Base-by-base conservation (phyloP, 2,113 vertebrate genomes). In the Delphinus delphis region DNA sequence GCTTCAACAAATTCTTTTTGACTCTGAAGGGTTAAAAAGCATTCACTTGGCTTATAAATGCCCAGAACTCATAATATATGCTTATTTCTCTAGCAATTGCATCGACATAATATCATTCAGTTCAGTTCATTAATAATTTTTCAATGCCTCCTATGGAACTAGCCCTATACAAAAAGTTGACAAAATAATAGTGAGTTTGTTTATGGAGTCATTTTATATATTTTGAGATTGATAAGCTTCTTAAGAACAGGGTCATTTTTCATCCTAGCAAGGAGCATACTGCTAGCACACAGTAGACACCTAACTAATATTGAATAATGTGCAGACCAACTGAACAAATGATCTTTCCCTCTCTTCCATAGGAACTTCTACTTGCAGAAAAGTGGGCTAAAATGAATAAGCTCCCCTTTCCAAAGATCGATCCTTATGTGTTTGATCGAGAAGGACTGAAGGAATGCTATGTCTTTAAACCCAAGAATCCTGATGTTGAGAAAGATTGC, bases 321-420 rank as follows among this genome's bases (percentile, higher is more conserved):
- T 8, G 28, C 62, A 74, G 82, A 60, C n/a, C 68, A 38, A 10
- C 36, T 55, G 50, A 77, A 53, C 25, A 74, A 31, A 50, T 21
- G 12, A 55, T 89, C 96, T 97, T 96, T 23, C 21, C 84, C 3
- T 82, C 65, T 94, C 55, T 76, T 96, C 62, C 68, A 8, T 80
- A 99, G 99, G 99, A 99, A 98, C 99, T 99, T 86, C 98, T 99
- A 13, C 98, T 99, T 90, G 99, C 99, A 50, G 99, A 99, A 97
- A 99, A 99, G 96, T 99, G 99, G 99, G 99, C 99, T 81, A 99
- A 99, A 93, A 99, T 99, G 99, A 99, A 99, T 98, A 99, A 99
- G 90, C 99, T 99, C 60, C 99, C 99, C 0, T 99, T 99, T 97
- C 99, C 99, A 0, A 99, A 99, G 98, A 99, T 99, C n/a, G 99